Evolutionary conservation across 1,140 invertebrate genomes (phyloP).

Genomic region (Cydia amplana): DNA sequence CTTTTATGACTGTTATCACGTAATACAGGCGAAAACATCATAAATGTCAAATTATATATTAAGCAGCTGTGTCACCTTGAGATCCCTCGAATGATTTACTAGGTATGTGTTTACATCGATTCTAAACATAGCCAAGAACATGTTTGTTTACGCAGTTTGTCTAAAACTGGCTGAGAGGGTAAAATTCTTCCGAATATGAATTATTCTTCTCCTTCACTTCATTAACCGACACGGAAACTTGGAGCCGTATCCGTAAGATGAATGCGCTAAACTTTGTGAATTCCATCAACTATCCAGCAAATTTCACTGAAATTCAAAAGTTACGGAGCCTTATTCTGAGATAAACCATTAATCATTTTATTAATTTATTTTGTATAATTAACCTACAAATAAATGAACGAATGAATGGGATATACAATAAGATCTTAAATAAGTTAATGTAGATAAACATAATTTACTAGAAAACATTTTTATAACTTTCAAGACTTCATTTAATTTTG

Average conservation of each 20-base stretch:
- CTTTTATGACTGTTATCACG: too few relatives aligned
- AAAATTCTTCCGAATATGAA: slow-evolving; percentile 16
- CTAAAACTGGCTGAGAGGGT: not conserved
- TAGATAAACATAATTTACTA: too few relatives aligned
- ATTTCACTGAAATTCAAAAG: slow-evolving; percentile 25
- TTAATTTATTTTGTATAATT: not conserved
- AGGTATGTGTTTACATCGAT: not conserved
- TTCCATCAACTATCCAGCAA: slow-evolving; percentile 25
- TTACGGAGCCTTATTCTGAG: slow-evolving; percentile 4
- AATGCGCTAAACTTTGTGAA: slow-evolving; percentile 22
- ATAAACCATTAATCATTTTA: not conserved
- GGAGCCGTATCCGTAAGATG: slow-evolving; percentile 8
- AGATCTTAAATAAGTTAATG: too few relatives aligned
- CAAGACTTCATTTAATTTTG: not conserved
- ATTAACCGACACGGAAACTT: slow-evolving; percentile 29
- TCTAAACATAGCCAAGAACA: not conserved
- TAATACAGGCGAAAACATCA: too few relatives aligned
- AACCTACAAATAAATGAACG: not conserved
- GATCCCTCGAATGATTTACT: not conserved
- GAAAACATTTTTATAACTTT: too few relatives aligned
- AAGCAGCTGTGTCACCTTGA: not conserved
- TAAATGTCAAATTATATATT: too few relatives aligned
- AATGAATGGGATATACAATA: not conserved
- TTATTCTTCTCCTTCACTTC: slow-evolving; percentile 19
- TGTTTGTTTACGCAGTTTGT: not conserved